A percentile compares a stretch with the other conserved stretches of the same genome.
phyloP scores from a whole-genome alignment of 1,140 invertebrate species.

The Halesus radiatus region DNA sequence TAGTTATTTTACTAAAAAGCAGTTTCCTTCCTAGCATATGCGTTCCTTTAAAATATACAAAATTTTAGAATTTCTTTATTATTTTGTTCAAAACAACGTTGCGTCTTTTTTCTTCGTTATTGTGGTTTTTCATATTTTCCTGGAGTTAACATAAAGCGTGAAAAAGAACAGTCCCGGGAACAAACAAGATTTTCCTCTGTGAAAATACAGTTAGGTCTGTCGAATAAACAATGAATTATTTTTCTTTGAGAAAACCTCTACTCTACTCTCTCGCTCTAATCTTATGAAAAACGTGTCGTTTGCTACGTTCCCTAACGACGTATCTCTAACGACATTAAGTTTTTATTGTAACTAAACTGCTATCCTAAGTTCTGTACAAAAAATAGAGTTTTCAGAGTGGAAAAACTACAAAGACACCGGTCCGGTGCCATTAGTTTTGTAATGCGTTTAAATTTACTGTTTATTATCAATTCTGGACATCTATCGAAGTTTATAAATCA shows the following conservation, averaged over 20 bases:
- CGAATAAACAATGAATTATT: slow-evolving; percentile 48
- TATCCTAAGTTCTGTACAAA: neutral
- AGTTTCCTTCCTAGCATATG: too few species aligned
- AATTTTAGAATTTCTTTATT: neutral
- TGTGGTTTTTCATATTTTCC: neutral
- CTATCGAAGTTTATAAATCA: too few species aligned
- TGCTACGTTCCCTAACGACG: slow-evolving; percentile 34
- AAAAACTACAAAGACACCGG: too few species aligned
- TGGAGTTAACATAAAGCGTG: neutral
- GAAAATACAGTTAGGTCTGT: neutral
- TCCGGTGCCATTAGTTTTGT: too few species aligned
- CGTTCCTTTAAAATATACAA: too few species aligned
- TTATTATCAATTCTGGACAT: too few species aligned
- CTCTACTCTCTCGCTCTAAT: slow-evolving; percentile 27
- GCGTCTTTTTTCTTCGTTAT: neutral
- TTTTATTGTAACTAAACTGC: slow-evolving; percentile 26
- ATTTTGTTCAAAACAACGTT: neutral
- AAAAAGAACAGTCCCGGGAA: slow-evolving; percentile 23
- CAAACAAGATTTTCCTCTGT: slow-evolving; percentile 13
- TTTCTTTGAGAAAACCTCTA: slow-evolving; percentile 10
- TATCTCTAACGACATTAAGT: slow-evolving; percentile 41
- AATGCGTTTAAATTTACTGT: too few species aligned
- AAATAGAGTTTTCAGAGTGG: too few species aligned
- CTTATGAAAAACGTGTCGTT: slow-evolving; percentile 47
- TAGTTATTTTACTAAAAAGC: too few species aligned